These are phyloP conservation scores for Hirtodrosophila alboralis DNA, from an alignment of 2,888 invertebrate species.

Conservation along the genomic window DNA sequence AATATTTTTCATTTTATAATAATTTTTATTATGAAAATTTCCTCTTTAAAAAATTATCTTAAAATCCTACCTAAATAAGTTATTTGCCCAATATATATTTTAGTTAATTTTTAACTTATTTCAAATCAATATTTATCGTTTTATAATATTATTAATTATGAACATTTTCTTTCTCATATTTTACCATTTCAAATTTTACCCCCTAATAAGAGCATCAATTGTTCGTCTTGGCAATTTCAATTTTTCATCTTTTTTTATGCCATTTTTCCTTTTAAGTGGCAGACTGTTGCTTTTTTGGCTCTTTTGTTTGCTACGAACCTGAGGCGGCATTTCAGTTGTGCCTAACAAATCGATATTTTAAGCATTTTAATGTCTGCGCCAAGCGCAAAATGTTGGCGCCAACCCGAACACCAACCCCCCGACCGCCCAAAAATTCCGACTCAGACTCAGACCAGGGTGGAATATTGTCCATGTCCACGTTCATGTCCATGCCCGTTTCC, in stretches of 20 bases:
- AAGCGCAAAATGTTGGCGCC: conserved; percentile 78
- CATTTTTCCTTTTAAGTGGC: conserved; percentile 68
- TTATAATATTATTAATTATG: too few species aligned
- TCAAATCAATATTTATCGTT: too few species aligned
- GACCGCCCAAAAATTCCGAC: not conserved
- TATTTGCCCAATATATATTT: too few species aligned
- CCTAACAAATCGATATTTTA: conserved; percentile 74
- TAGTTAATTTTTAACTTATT: too few species aligned
- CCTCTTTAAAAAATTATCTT: too few species aligned
- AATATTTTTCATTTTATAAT: too few species aligned
- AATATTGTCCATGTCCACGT: conserved; percentile 45
- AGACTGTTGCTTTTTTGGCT: conserved; percentile 72
- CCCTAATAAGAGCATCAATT: conserved; percentile 16
- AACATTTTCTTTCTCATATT: not conserved
- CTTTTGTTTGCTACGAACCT: conserved; percentile 38
- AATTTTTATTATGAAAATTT: too few species aligned
- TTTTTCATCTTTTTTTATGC: conserved; percentile 35
- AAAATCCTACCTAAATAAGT: too few species aligned
- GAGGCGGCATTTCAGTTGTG: conserved; percentile 60
- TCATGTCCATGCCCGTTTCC: conserved; percentile 50
- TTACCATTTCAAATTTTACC: conserved; percentile 5
- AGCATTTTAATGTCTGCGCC: conserved; percentile 79
- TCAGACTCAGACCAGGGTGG: conserved; percentile 32
- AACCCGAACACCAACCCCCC: not conserved
- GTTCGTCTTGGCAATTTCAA: not conserved